Conservation (phyloP, 2,888 invertebrate species). For the Busseola fusca region DNA sequence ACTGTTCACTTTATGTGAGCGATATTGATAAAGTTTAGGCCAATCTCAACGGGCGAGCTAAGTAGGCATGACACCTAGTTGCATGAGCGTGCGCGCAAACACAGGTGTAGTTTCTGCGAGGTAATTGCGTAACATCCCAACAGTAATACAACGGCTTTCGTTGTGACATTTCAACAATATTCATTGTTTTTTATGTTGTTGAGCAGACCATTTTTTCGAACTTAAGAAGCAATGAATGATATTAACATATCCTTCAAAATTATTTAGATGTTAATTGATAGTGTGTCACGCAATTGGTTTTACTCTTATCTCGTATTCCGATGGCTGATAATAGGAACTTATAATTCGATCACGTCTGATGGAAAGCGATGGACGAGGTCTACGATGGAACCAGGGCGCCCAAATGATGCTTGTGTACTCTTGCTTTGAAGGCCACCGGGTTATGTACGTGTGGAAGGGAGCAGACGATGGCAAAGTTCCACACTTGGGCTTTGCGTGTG, state of each 20-base stretch:
- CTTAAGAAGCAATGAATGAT: background rate
- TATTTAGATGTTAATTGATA: background rate
- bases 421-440: background rate
- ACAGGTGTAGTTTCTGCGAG: background rate
- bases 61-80: background rate
- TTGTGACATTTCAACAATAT: background rate
- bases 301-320: background rate
- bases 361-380: background rate
- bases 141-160: background rate
- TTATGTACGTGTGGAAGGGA: too few species aligned
- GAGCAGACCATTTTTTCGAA: background rate
- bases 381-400: background rate
- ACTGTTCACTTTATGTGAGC: background rate
- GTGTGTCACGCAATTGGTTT: background rate
- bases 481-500: background rate
- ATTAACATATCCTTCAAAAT: background rate
- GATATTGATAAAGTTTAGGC: background rate
- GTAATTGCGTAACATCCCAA: background rate
- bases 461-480: background rate
- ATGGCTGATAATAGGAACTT: background rate
- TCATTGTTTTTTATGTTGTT: background rate
- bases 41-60: background rate
- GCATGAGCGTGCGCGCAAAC: background rate
- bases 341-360: background rate
- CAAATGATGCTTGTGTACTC: background rate